Percentiles rank a stretch among this genome's conserved stretches.
Evolutionary conservation across 1,140 invertebrate species (phyloP).

Genomic region (Dinothrombium tinctorium): DNA sequence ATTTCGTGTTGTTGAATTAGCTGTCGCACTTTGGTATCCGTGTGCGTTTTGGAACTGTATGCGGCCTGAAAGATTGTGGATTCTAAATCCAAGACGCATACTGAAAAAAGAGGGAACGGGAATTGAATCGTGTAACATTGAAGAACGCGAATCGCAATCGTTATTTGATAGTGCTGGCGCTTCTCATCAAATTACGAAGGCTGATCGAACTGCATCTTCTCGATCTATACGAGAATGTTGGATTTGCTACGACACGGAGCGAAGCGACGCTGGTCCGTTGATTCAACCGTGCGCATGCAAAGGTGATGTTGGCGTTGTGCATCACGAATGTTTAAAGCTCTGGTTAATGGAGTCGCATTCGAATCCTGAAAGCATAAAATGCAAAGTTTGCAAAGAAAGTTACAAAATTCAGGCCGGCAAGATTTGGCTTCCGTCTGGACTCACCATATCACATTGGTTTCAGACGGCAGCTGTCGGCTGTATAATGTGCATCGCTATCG

Average conservation of each 20-base stretch:
- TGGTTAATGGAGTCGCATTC: slow-evolving; percentile 53
- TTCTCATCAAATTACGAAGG: background rate
- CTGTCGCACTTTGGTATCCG: slow-evolving; percentile 80
- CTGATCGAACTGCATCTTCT: background rate
- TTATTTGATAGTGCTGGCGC: background rate
- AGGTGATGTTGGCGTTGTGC: slow-evolving; percentile 65
- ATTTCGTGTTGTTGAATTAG: slow-evolving; percentile 70
- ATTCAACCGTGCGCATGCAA: slow-evolving; percentile 73
- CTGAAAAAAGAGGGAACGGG: slow-evolving; percentile 32
- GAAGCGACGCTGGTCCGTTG: slow-evolving; percentile 43
- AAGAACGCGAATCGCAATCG: slow-evolving; percentile 3
- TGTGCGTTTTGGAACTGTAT: slow-evolving; percentile 85
- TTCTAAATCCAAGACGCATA: slow-evolving; percentile 66
- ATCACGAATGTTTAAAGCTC: slow-evolving; percentile 70
- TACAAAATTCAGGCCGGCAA: slow-evolving; percentile 46
- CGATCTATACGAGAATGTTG: slow-evolving; percentile 44
- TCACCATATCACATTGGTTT: slow-evolving; percentile 53
- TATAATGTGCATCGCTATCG: slow-evolving; percentile 43
- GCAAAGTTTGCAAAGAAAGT: slow-evolving; percentile 47
- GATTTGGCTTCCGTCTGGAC: slow-evolving; percentile 21
- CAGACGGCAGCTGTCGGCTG: slow-evolving; percentile 38
- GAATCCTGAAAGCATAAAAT: slow-evolving; percentile 37
- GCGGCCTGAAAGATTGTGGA: slow-evolving; percentile 71
- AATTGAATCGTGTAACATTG: slow-evolving; percentile 6
- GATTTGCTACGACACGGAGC: slow-evolving; percentile 71